Base-by-base conservation (phyloP, 2,797 vertebrate species). In the Melanogrammus aeglefinus region DNA sequence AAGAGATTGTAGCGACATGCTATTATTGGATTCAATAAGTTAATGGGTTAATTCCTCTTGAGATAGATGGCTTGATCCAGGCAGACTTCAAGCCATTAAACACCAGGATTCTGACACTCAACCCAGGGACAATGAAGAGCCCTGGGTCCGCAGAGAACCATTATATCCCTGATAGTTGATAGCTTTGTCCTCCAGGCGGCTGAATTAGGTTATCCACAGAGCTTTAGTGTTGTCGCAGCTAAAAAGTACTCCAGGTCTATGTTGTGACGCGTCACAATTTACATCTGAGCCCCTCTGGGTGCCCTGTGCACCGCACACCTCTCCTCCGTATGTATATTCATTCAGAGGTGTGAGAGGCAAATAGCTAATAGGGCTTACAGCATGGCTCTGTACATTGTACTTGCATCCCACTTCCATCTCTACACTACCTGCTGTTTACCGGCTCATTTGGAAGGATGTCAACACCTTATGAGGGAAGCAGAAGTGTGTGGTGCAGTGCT, bases 1-100 rank as follows among this genome's bases (percentile, higher is more conserved):
- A 85, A 86, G 38, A 90, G 77, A 74, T 89, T 82, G 84, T 90
- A 89, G 91, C 88, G 85, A 85, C 24, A 2, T 12, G 51, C 90
- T 86, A 86, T 91, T 90, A 91, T 90, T 88, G 86, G 80, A 92
- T 88, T 85, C 90, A 93, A 92, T 93, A 92, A 93, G 90, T 91
- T 91, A 91, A 93, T 93, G 90, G 88, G 79, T 88, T 92, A 90
- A 91, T 92, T 90, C 90, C 88, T 86, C 44, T 21, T 82, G 88
- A 89, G 89, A 92, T 90, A 81, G 82, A 92, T 91, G 89, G 88
- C 82, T 89, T 72, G 84, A 88, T 90, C 87, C 82, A 85, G 75
- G 85, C 86, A 90, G 86, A 89, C 90, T 90, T 88, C 77, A 77
- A 85, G 76, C 89, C 86, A 91, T 94, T 92, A 91, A 92, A 91